These are phyloP conservation scores for Podilymbus podiceps DNA, from an alignment of 2,113 vertebrate species.

Conservation along the genomic window DNA sequence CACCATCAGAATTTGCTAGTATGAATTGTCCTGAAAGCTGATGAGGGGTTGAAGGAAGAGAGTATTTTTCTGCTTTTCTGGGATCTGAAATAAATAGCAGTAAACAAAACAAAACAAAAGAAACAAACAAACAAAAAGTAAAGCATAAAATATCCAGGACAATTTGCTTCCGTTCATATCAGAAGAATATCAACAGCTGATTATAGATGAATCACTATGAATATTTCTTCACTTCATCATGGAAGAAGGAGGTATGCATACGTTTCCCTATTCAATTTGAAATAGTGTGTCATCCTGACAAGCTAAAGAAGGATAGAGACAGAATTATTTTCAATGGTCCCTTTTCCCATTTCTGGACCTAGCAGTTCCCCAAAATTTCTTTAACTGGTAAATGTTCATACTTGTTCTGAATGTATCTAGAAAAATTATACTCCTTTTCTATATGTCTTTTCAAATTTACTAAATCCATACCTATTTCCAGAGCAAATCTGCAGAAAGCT, in stretches of 20 bases:
- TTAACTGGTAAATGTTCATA: not conserved
- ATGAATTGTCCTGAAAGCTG: not conserved
- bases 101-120: not conserved
- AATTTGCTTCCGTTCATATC: not conserved
- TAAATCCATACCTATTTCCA: not conserved
- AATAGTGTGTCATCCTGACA: not conserved
- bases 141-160: not conserved
- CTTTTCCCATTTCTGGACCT: not conserved
- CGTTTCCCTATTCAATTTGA: not conserved
- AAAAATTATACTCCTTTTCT: not conserved
- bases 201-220: not conserved
- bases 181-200: not conserved
- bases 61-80: not conserved
- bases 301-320: not conserved
- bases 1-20: not conserved
- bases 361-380: not conserved
- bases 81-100: not conserved
- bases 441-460: not conserved
- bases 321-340: not conserved
- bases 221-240: not conserved
- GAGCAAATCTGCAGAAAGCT: not conserved
- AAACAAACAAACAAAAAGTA: not conserved
- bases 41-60: not conserved
- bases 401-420: not conserved
- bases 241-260: not conserved